Percentiles rank a stretch among this genome's conserved stretches.
These are phyloP conservation scores for Chironomus tepperi DNA, from an alignment of 1,140 invertebrate genomes.

Conservation along the genomic window DNA sequence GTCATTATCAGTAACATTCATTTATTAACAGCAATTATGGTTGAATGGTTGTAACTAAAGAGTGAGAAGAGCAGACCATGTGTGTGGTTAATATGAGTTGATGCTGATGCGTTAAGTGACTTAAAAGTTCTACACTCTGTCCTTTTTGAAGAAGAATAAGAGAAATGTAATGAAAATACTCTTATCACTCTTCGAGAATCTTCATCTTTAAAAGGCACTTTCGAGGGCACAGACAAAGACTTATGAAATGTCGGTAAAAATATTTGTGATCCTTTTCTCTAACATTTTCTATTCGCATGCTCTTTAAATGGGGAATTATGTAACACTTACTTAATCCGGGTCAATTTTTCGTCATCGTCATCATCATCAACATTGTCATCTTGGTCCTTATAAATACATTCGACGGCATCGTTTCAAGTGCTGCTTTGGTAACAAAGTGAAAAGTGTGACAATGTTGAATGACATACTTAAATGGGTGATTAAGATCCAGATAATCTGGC, in stretches of 20 bases:
- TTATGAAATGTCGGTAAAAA: conserved; percentile 5
- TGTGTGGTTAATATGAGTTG: background rate
- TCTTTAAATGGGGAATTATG: background rate
- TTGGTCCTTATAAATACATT: conserved; percentile 4
- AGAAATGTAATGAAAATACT: background rate
- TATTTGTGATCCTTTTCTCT: background rate
- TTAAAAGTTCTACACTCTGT: no score
- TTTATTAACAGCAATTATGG: conserved; percentile 5
- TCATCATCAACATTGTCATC: background rate
- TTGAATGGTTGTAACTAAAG: no score
- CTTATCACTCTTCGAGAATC: background rate
- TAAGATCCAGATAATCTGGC: conserved; percentile 20
- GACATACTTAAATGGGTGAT: conserved; percentile 18
- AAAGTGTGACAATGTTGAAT: conserved; percentile 21
- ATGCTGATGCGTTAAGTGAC: background rate
- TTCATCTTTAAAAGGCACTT: background rate
- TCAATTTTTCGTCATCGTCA: conserved; percentile 17
- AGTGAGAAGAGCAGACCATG: background rate
- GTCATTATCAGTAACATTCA: background rate
- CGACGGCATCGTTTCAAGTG: background rate
- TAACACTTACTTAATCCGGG: conserved; percentile 19
- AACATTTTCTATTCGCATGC: background rate
- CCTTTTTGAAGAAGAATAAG: background rate
- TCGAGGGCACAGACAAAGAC: background rate
- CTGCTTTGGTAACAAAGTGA: background rate